Evolutionary conservation across 2,888 invertebrate genomes (phyloP).

Genomic region (Allolobophora icterica): DNA sequence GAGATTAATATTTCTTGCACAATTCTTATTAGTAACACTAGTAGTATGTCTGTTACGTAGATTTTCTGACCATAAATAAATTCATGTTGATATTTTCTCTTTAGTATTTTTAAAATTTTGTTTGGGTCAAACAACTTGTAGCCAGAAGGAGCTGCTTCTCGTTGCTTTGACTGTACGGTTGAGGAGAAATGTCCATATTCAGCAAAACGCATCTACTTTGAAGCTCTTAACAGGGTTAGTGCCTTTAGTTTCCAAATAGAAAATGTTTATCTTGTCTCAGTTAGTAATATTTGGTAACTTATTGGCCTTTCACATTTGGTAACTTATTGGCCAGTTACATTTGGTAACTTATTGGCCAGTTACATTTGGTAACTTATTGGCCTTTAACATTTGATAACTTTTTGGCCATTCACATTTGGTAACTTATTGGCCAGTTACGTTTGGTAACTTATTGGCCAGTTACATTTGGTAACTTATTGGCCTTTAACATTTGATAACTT

Average conservation of each 20-base stretch:
- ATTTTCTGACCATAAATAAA: not conserved
- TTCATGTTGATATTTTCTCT: not conserved
- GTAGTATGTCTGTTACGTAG: not conserved
- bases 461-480: too few species aligned
- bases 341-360: too few species aligned
- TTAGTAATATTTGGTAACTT: too few species aligned
- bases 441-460: too few species aligned
- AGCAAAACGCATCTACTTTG: slow-evolving; percentile 65
- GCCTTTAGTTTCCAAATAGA: not conserved
- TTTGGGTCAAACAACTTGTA: slow-evolving; percentile 44
- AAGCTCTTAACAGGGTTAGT: slow-evolving; percentile 51
- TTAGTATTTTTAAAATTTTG: not conserved
- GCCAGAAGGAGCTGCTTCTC: slow-evolving; percentile 61
- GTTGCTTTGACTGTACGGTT: slow-evolving; percentile 65
- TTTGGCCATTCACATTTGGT: too few species aligned
- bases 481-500: too few species aligned
- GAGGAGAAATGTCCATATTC: slow-evolving; percentile 65
- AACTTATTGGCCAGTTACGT: too few species aligned
- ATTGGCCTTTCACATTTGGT: too few species aligned
- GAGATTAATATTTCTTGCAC: not conserved
- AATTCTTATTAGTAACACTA: not conserved
- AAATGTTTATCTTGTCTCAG: too few species aligned
- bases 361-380: too few species aligned
- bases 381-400: too few species aligned
- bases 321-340: too few species aligned